These are phyloP conservation scores for Nasonia longicornis DNA, from an alignment of 1,140 invertebrate genomes.

Conservation along the genomic window DNA sequence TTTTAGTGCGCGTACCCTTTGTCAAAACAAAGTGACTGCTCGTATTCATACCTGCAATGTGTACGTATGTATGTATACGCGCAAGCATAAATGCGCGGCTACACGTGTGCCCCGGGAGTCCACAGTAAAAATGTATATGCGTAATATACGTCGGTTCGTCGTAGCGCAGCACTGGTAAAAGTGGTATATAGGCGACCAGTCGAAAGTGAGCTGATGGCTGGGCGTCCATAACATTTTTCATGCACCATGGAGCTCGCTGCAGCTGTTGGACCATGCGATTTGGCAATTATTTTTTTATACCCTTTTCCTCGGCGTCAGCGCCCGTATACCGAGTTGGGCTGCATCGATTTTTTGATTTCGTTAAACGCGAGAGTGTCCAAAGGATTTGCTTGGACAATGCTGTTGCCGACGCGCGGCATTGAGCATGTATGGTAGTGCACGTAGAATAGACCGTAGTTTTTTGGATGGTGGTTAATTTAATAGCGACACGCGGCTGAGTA, in stretches of 20 bases:
- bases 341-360: slow-evolving; percentile 35
- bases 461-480: slow-evolving; percentile 8
- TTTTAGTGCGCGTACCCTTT: neutral
- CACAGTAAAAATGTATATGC: neutral
- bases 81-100: neutral
- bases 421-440: neutral
- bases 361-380: neutral
- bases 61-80: neutral
- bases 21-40: too few relatives aligned
- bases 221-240: slow-evolving; percentile 42
- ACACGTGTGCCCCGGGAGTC: too few relatives aligned
- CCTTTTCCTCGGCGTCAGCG: slow-evolving; percentile 27
- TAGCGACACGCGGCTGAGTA: slow-evolving; percentile 27
- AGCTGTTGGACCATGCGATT: slow-evolving; percentile 30
- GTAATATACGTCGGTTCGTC: neutral
- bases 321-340: neutral
- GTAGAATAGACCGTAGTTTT: neutral
- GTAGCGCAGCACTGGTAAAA: neutral
- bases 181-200: neutral
- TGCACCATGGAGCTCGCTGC: slow-evolving; percentile 11
- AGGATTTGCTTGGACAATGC: neutral
- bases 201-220: slow-evolving; percentile 15
- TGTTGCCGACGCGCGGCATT: neutral
- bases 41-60: neutral
- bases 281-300: slow-evolving; percentile 45